Conservation (phyloP, 2,888 invertebrate species). For the Cancer borealis region DNA sequence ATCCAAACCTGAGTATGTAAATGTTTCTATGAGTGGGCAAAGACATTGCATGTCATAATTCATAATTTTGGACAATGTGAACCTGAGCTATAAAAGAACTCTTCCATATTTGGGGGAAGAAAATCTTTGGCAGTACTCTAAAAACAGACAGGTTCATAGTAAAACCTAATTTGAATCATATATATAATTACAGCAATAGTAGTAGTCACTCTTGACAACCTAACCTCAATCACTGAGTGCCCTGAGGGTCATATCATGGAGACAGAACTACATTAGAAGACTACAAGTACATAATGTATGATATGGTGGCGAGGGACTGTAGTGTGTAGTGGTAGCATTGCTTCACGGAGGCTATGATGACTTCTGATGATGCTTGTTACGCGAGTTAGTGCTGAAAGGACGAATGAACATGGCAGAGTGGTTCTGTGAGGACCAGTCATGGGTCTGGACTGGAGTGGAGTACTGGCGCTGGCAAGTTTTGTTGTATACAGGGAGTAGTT, state of each 20-base stretch:
- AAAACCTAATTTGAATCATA: conserved; percentile 22
- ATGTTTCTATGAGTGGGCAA: not conserved
- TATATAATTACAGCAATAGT: not conserved
- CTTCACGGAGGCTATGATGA: conserved; percentile 2
- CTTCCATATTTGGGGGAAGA: not conserved
- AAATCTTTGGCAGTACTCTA: conserved; percentile 35
- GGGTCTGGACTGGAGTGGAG: conserved; percentile 88
- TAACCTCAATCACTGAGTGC: conserved; percentile 14
- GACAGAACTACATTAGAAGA: not conserved
- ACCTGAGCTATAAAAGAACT: conserved; percentile 27
- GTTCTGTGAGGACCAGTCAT: conserved; percentile 86
- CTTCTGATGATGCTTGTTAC: conserved; percentile 41
- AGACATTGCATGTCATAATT: not conserved
- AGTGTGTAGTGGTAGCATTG: conserved; percentile 26
- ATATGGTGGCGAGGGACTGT: conserved; percentile 11
- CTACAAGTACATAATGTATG: not conserved
- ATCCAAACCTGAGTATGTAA: not conserved
- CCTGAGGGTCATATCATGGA: not conserved
- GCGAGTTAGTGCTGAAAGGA: conserved; percentile 71
- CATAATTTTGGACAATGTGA: not conserved
- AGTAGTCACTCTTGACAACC: not conserved
- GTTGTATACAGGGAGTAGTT: conserved; percentile 97
- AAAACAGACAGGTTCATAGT: not conserved
- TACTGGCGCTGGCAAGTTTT: conserved; percentile 96
- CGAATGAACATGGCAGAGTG: conserved; percentile 75